phyloP scores from a whole-genome alignment of 92 coral and sea anemone species.

The Parazoanthus darwini region DNA sequence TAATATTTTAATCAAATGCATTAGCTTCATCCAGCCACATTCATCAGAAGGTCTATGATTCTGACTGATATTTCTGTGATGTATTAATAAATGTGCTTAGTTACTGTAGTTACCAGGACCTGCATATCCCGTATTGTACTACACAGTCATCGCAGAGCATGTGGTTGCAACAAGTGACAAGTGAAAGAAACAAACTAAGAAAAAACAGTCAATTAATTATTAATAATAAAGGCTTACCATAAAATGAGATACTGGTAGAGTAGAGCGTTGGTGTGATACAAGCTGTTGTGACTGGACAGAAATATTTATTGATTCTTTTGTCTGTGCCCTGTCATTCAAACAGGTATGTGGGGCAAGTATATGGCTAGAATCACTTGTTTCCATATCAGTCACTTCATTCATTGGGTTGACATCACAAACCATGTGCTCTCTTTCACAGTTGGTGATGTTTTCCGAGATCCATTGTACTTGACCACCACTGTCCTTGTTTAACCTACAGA shows the following conservation, averaged over 20 bases:
- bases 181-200: background rate
- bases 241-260: background rate
- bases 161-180: background rate
- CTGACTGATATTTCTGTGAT: too few species aligned
- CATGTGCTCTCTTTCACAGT: constrained; percentile 32
- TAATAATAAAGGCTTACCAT: constrained; percentile 12
- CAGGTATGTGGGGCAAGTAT: background rate
- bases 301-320: constrained; percentile 4
- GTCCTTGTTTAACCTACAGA: constrained; percentile 2
- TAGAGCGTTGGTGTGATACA: background rate
- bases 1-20: too few species aligned
- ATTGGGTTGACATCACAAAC: background rate
- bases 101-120: too few species aligned
- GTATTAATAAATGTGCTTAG: too few species aligned
- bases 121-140: too few species aligned
- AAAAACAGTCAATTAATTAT: background rate
- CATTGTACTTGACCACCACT: background rate
- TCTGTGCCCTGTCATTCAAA: background rate
- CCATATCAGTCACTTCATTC: background rate
- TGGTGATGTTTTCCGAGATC: constrained; percentile 28
- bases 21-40: too few species aligned
- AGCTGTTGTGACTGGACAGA: background rate
- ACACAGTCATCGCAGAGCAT: too few species aligned
- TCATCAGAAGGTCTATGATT: too few species aligned
- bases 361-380: background rate